Evolutionary conservation across 2,888 invertebrate species (phyloP).

Genomic region (Tachina fera): DNA sequence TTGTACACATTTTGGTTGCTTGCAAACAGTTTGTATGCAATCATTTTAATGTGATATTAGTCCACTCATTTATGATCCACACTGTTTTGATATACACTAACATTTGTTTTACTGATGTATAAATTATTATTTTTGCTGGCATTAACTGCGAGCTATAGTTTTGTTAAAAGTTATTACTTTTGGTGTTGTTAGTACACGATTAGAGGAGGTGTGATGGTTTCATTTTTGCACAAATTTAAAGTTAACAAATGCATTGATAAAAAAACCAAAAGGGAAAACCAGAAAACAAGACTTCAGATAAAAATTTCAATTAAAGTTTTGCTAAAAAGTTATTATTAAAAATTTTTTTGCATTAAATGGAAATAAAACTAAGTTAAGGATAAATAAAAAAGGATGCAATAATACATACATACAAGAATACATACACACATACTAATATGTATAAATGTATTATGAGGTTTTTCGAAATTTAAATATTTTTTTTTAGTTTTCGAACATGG

Average conservation of each 20-base stretch:
- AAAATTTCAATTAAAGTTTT: constrained; percentile 54
- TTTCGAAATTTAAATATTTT: too few relatives aligned
- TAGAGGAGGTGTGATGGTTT: constrained; percentile 36
- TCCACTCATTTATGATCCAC: neutral
- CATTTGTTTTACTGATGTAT: constrained; percentile 33
- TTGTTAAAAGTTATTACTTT: constrained; percentile 40
- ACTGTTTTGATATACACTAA: neutral
- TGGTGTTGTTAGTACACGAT: constrained; percentile 38
- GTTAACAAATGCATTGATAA: constrained; percentile 10
- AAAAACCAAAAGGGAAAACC: constrained; percentile 8
- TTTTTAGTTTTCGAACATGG: too few relatives aligned
- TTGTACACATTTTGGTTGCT: too few relatives aligned
- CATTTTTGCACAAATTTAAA: constrained; percentile 42
- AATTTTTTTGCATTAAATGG: neutral
- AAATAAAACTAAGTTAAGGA: too few relatives aligned
- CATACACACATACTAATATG: too few relatives aligned
- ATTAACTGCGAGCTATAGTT: constrained; percentile 34
- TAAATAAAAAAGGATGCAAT: too few relatives aligned
- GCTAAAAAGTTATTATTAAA: constrained; percentile 18
- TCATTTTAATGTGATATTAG: too few relatives aligned
- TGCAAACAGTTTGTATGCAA: too few relatives aligned
- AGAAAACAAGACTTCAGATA: neutral
- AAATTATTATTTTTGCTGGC: constrained; percentile 18
- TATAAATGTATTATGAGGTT: too few relatives aligned
- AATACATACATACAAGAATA: too few relatives aligned